phyloP scores from a whole-genome alignment of 2,888 invertebrate genomes.

The Acleris emargana region DNA sequence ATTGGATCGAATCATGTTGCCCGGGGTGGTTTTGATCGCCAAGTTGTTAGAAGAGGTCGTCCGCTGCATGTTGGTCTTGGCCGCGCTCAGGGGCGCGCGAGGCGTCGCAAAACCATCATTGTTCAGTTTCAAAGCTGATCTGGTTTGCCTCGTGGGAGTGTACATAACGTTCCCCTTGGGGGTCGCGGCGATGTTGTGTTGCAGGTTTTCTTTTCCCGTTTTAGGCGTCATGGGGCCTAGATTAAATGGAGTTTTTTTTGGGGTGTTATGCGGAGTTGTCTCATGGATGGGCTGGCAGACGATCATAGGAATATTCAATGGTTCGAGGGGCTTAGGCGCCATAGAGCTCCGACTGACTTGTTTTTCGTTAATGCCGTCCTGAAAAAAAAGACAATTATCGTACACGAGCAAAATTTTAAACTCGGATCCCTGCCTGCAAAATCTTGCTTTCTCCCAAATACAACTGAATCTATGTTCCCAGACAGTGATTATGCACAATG shows the following conservation, averaged over 20 bases:
- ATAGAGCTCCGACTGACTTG: conserved; percentile 82
- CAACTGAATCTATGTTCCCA: not conserved
- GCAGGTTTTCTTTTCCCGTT: conserved; percentile 70
- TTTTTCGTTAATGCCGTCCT: conserved; percentile 79
- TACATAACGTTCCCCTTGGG: conserved; percentile 61
- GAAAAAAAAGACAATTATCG: conserved; percentile 49
- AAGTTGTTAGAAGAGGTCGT: conserved; percentile 59
- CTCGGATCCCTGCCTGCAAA: conserved; percentile 16
- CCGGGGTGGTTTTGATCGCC: conserved; percentile 61
- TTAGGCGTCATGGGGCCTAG: conserved; percentile 65
- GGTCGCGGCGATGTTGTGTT: conserved; percentile 52
- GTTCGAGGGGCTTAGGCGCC: conserved; percentile 54
- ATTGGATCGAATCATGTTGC: conserved; percentile 66
- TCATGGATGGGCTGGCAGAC: conserved; percentile 51
- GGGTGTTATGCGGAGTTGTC: conserved; percentile 47
- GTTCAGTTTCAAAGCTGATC: conserved; percentile 68
- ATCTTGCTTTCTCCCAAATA: not conserved
- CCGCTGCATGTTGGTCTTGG: conserved; percentile 62
- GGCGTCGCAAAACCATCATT: conserved; percentile 74
- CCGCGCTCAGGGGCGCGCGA: conserved; percentile 68
- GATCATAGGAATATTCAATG: conserved; percentile 43
- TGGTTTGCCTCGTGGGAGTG: conserved; percentile 69
- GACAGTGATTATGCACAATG: not conserved
- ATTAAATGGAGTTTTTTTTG: conserved; percentile 60
- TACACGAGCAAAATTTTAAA: not conserved